Evolutionary conservation across 2,797 vertebrate species (phyloP).

Genomic region (Pipistrellus kuhlii): DNA sequence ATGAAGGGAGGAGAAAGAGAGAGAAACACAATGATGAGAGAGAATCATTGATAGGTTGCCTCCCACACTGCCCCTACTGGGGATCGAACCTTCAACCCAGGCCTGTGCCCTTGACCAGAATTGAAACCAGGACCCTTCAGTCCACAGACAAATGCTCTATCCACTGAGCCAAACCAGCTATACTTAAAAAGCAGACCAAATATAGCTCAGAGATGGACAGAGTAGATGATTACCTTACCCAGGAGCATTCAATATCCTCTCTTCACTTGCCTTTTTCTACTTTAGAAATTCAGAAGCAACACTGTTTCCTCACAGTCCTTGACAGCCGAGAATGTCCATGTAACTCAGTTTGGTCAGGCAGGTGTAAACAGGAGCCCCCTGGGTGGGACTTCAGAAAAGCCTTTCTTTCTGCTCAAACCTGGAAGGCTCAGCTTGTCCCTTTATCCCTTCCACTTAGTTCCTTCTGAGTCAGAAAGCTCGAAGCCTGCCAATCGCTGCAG

Average conservation of each 20-base stretch:
- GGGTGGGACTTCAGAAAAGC: neutral
- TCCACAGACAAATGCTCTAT: no score
- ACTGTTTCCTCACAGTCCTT: neutral
- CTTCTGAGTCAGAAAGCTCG: neutral
- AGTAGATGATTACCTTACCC: neutral
- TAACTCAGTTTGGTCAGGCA: neutral
- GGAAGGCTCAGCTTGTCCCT: neutral
- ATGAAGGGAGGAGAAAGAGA: no score
- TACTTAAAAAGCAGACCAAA: neutral
- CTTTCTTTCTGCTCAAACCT: neutral
- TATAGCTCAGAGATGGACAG: neutral
- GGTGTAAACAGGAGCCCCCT: neutral
- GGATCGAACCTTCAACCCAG: no score
- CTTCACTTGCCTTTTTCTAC: neutral
- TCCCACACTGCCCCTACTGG: no score
- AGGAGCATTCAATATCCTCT: neutral
- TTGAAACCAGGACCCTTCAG: no score
- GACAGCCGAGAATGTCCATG: neutral
- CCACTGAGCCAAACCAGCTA: no score
- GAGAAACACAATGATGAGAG: no score
- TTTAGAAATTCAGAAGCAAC: neutral
- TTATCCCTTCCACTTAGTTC: neutral
- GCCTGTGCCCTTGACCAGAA: no score
- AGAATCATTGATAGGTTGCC: no score
- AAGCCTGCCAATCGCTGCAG: neutral